phyloP scores from a whole-genome alignment of 2,888 invertebrate species.

The Melikaiella ostensackeni region DNA sequence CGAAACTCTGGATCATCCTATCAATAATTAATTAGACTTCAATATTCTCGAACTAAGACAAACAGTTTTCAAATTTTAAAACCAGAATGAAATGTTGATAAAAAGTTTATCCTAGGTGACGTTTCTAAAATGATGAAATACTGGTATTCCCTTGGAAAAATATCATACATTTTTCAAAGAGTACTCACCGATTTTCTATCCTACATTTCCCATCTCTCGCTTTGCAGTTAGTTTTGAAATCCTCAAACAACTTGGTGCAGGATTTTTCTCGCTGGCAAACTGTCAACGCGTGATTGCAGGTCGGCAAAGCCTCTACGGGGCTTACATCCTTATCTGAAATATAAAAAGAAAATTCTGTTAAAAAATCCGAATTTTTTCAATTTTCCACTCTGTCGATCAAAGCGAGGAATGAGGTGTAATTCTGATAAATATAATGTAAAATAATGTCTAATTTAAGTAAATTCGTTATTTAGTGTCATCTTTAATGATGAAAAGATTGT shows the following conservation, averaged over 20 bases:
- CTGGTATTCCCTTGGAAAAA: no score
- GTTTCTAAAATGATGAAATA: no score
- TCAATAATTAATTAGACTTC: no score
- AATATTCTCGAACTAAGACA: no score
- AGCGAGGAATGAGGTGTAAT: slow-evolving; percentile 12
- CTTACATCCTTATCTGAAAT: slow-evolving; percentile 92
- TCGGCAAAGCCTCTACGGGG: slow-evolving; percentile 92
- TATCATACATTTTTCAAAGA: background rate
- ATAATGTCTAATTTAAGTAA: background rate
- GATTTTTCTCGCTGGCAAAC: slow-evolving; percentile 90
- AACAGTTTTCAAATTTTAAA: no score
- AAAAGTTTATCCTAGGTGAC: no score
- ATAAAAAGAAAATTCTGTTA: background rate
- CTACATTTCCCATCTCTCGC: slow-evolving; percentile 91
- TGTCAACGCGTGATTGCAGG: slow-evolving; percentile 92
- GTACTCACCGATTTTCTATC: slow-evolving; percentile 90
- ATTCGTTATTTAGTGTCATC: background rate
- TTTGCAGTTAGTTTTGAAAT: slow-evolving; percentile 93
- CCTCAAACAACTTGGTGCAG: slow-evolving; percentile 89
- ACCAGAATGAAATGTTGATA: no score
- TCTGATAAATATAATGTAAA: background rate
- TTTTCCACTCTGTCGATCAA: background rate
- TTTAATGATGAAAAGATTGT: no score
- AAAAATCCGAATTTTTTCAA: background rate
- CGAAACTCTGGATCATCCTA: no score